Evolutionary conservation across 2,888 invertebrate species (phyloP).

Genomic region (Digitonthophagus gazella): DNA sequence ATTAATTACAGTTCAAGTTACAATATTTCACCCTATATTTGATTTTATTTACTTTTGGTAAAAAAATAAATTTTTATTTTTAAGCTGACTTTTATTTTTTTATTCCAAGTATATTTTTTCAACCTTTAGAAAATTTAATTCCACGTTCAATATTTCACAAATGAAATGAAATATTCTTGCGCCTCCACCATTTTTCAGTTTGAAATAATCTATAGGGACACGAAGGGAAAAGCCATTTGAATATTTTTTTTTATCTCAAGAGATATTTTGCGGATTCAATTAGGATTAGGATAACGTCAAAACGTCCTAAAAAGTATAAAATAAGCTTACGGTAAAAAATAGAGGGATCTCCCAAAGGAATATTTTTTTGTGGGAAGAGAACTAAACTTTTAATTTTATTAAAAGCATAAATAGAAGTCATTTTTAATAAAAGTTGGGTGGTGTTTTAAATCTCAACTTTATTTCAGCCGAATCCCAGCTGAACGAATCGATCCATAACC

Average conservation of each 20-base stretch:
- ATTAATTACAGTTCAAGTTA: no score
- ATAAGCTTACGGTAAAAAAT: no score
- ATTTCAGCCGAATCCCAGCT: not conserved
- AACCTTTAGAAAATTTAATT: not conserved
- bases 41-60: no score
- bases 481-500: not conserved
- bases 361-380: no score
- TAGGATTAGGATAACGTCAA: not conserved
- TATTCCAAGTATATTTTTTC: not conserved
- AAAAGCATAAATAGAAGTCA: no score
- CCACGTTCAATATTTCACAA: not conserved
- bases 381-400: no score
- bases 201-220: not conserved
- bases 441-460: no score
- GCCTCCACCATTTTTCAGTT: not conserved
- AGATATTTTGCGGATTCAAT: not conserved
- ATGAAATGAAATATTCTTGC: not conserved
- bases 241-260: not conserved
- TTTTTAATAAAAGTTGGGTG: no score
- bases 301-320: not conserved
- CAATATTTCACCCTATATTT: no score
- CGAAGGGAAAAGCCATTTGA: not conserved
- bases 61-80: not conserved
- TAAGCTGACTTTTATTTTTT: not conserved
- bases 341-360: no score